Evolutionary conservation across 2,797 vertebrate species (phyloP).

Genomic region (Hippocampus kuda): DNA sequence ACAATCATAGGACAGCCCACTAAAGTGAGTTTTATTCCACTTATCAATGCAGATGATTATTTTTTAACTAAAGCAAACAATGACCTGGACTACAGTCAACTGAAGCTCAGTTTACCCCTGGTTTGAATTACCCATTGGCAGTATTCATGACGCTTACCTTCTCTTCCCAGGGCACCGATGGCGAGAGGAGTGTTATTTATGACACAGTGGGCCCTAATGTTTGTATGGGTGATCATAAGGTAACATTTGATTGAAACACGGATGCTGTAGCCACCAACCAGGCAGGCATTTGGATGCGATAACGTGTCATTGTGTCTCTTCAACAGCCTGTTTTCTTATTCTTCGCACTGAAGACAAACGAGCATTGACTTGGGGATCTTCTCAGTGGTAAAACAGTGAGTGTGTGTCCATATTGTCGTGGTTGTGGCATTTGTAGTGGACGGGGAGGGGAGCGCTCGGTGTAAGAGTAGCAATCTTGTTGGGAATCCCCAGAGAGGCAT

Average conservation of each 20-base stretch:
- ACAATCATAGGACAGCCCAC: no score
- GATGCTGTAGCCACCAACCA: neutral
- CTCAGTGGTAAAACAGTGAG: conserved; percentile 42
- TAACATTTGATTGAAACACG: conserved; percentile 26
- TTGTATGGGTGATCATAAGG: conserved; percentile 83
- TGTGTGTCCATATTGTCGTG: conserved; percentile 1
- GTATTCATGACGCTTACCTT: neutral
- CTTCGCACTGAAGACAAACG: conserved; percentile 64
- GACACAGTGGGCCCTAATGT: conserved; percentile 69
- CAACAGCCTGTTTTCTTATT: conserved; percentile 70
- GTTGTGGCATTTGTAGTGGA: conserved; percentile 11
- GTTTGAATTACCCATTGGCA: neutral
- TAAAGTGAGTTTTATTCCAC: no score
- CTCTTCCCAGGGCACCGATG: conserved; percentile 48
- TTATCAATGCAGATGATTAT: no score
- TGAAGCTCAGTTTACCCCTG: neutral
- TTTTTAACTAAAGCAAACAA: no score
- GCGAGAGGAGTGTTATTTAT: conserved; percentile 53
- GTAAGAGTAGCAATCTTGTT: conserved; percentile 46
- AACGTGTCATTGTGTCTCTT: conserved; percentile 14
- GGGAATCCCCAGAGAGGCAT: conserved; percentile 50
- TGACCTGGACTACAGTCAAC: no score
- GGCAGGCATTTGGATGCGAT: conserved; percentile 8
- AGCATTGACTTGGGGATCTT: conserved; percentile 47
- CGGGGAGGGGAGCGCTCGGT: conserved; percentile 7